A percentile compares a stretch with the other conserved stretches of the same genome.
Evolutionary conservation across 2,888 invertebrate species (phyloP).

Genomic region (Criorhina ranunculi): DNA sequence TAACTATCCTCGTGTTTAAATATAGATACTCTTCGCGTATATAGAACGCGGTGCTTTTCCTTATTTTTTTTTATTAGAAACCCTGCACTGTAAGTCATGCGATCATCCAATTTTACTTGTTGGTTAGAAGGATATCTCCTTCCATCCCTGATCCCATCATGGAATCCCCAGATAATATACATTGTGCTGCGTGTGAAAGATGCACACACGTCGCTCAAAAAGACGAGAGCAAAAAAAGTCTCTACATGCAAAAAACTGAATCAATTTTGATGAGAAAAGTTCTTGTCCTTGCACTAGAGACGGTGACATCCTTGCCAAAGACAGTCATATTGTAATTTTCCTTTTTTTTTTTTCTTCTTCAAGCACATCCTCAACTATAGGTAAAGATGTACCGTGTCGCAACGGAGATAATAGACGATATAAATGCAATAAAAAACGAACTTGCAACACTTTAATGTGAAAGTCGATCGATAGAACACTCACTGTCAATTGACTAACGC

Average conservation of each 20-base stretch:
- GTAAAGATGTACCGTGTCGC: not conserved
- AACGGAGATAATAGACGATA: constrained; percentile 11
- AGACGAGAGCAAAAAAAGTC: not conserved
- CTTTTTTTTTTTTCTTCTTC: too few relatives aligned
- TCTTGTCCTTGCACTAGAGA: constrained; percentile 42
- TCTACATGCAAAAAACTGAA: constrained; percentile 33
- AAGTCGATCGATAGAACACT: too few relatives aligned
- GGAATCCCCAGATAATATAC: not conserved
- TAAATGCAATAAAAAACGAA: constrained; percentile 10
- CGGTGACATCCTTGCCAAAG: constrained; percentile 20
- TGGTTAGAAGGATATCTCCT: constrained; percentile 33
- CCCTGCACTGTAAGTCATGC: constrained; percentile 54
- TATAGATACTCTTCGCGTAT: constrained; percentile 13
- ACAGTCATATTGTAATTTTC: constrained; percentile 54
- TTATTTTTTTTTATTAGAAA: constrained; percentile 12
- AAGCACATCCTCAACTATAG: too few relatives aligned
- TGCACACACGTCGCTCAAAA: constrained; percentile 25
- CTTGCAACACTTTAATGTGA: too few relatives aligned
- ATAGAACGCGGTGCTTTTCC: not conserved
- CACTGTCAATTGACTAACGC: too few relatives aligned
- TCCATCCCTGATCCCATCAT: too few relatives aligned
- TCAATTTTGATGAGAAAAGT: constrained; percentile 66
- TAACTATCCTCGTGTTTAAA: constrained; percentile 48
- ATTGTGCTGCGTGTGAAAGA: constrained; percentile 32
- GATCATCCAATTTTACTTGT: constrained; percentile 60